A percentile compares a stretch with the other conserved stretches of the same genome.
These are phyloP conservation scores for Lepas anatifera DNA, from an alignment of 2,888 invertebrate species.

Conservation along the genomic window DNA sequence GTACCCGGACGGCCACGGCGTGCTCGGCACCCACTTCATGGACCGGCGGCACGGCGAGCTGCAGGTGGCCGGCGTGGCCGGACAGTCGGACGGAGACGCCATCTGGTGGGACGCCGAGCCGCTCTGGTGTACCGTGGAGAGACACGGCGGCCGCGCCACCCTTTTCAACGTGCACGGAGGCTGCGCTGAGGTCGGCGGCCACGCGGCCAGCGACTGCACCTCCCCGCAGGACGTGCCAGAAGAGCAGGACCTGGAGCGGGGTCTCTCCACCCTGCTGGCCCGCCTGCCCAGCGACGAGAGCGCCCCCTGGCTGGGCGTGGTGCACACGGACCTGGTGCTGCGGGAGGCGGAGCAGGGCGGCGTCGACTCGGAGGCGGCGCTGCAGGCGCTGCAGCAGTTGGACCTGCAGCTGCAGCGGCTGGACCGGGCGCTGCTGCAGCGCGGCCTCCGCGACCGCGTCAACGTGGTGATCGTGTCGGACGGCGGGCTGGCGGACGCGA, in stretches of 20 bases:
- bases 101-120: neutral
- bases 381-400: neutral
- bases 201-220: neutral
- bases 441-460: neutral
- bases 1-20: slow-evolving; percentile 33
- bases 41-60: slow-evolving; percentile 24
- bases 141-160: neutral
- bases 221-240: neutral
- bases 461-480: slow-evolving; percentile 8
- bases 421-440: neutral
- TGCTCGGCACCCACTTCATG: slow-evolving; percentile 34
- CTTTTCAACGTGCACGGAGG: neutral
- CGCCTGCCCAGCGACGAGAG: neutral
- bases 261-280: neutral
- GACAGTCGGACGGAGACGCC: neutral
- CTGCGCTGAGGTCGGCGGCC: neutral
- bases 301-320: neutral
- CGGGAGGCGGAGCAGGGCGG: neutral
- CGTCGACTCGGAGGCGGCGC: neutral
- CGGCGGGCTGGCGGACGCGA: slow-evolving; percentile 6
- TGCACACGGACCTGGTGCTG: slow-evolving; percentile 7
- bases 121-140: neutral
- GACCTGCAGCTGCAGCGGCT: neutral
- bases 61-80: neutral
- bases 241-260: no score